These are phyloP conservation scores for Opisthocomus hoazin DNA, from an alignment of 2,113 vertebrate species.

Conservation along the genomic window DNA sequence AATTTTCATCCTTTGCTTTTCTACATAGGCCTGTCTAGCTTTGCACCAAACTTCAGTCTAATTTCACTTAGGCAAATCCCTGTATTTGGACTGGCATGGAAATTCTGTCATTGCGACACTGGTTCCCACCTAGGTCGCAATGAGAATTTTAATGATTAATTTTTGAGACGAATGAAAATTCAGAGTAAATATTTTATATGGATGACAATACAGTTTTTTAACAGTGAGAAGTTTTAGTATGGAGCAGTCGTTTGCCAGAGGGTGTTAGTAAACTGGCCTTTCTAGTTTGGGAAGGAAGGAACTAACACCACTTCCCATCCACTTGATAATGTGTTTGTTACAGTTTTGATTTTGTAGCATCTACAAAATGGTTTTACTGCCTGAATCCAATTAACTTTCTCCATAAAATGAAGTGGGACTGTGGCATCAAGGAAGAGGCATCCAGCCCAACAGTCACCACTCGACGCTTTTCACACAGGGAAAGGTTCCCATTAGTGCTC, in stretches of 20 bases:
- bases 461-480: not conserved
- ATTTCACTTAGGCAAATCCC: not conserved
- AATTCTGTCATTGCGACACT: not conserved
- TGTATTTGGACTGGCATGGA: not conserved
- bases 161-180: not conserved
- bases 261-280: not conserved
- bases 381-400: not conserved
- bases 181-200: not conserved
- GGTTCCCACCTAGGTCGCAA: not conserved
- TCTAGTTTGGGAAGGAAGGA: not conserved
- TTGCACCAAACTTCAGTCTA: not conserved
- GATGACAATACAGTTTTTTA: not conserved
- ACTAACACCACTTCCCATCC: not conserved
- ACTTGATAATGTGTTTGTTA: not conserved
- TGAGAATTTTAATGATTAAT: not conserved
- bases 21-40: not conserved
- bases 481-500: not conserved
- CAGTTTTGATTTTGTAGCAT: not conserved
- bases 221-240: rapidly evolving
- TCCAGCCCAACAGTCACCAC: not conserved
- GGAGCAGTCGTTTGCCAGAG: not conserved
- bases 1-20: not conserved
- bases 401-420: not conserved
- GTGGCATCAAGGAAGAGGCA: not conserved
- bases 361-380: not conserved